phyloP scores from a whole-genome alignment of 1,140 invertebrate species.

The Zaprionus capensis region DNA sequence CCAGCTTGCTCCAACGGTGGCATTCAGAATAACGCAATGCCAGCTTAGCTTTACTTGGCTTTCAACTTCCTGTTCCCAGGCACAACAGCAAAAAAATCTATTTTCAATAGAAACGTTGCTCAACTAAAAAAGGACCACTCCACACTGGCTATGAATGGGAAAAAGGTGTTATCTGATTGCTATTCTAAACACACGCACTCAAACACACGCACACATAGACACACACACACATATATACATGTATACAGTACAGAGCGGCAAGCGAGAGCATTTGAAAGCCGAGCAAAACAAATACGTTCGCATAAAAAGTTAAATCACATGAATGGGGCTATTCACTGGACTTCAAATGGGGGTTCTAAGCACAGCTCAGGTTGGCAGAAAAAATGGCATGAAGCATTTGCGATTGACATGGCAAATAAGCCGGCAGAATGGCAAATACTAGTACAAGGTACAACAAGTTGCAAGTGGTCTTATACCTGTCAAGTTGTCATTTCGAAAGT shows the following conservation, averaged over 20 bases:
- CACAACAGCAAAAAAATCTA: constrained; percentile 62
- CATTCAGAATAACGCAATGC: constrained; percentile 49
- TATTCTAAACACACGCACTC: constrained; percentile 69
- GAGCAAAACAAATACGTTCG: constrained; percentile 59
- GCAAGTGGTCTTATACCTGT: not conserved
- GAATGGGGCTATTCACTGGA: constrained; percentile 43
- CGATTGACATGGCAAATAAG: constrained; percentile 13
- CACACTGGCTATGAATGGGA: constrained; percentile 48
- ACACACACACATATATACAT: not conserved
- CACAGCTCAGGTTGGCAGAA: not conserved
- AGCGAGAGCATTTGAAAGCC: constrained; percentile 58
- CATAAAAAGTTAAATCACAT: constrained; percentile 52
- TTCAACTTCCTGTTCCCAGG: constrained; percentile 28
- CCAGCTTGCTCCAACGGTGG: constrained; percentile 21
- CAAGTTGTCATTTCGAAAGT: not conserved
- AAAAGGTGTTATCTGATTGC: constrained; percentile 80
- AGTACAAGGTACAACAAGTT: not conserved
- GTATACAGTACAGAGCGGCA: not conserved
- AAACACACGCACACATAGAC: not conserved
- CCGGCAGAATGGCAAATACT: not conserved
- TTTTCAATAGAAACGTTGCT: constrained; percentile 58
- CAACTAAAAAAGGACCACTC: constrained; percentile 24
- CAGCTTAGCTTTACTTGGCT: constrained; percentile 56
- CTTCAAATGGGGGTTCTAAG: constrained; percentile 5
- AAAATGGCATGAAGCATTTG: constrained; percentile 25